Evolutionary conservation across 2,797 vertebrate species (phyloP).

Genomic region (Coilia nasus): DNA sequence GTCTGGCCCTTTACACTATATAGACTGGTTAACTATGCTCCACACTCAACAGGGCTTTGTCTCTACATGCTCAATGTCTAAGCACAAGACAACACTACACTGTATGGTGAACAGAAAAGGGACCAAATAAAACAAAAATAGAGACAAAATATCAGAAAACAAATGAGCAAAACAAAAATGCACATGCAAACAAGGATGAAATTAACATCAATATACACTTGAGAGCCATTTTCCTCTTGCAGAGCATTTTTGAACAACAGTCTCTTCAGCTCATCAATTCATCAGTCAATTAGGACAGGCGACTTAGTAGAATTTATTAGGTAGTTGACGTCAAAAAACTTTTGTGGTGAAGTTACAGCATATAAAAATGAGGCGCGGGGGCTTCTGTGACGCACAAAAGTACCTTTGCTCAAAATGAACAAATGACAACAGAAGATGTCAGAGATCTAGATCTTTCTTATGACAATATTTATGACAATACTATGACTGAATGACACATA

Average conservation of each 20-base stretch:
- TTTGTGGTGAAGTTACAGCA: not conserved
- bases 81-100: not conserved
- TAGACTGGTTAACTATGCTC: not conserved
- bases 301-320: not conserved
- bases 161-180: not conserved
- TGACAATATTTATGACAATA: constrained; percentile 39
- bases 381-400: not conserved
- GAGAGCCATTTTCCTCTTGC: not conserved
- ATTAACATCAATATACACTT: not conserved
- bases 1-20: not conserved
- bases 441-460: not conserved
- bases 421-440: not conserved
- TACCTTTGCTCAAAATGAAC: not conserved
- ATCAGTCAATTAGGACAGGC: not conserved
- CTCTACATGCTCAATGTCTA: not conserved
- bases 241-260: not conserved
- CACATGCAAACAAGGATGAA: not conserved
- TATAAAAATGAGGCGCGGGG: not conserved
- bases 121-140: not conserved
- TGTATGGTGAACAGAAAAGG: not conserved
- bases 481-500: constrained; percentile 48
- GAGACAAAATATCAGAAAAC: not conserved
- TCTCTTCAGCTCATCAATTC: not conserved
- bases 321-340: not conserved
- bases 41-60: not conserved